Conservation (phyloP, 2,888 invertebrate genomes). For the Tineola bisselliella region DNA sequence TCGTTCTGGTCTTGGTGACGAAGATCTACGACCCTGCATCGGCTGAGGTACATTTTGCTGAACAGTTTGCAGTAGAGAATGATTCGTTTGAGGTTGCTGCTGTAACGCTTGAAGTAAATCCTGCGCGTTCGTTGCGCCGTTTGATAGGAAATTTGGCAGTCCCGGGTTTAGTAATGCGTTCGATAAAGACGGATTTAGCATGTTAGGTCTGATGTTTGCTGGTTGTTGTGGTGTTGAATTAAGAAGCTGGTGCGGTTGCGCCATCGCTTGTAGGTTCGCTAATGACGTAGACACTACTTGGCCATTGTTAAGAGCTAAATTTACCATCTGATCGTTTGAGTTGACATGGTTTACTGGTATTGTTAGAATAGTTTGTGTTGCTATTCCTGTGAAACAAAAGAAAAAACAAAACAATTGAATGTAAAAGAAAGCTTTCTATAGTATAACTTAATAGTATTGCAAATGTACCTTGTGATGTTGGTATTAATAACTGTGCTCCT, state of each 20-base stretch:
- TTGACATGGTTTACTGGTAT: constrained; percentile 93
- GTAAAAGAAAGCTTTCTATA: too few relatives aligned
- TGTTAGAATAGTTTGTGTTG: constrained; percentile 94
- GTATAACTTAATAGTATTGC: too few relatives aligned
- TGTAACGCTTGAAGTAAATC: constrained; percentile 80
- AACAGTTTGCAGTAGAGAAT: constrained; percentile 57
- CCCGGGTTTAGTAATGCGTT: constrained; percentile 76
- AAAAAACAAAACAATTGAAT: too few relatives aligned
- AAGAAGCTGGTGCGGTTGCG: constrained; percentile 74
- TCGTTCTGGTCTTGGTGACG: constrained; percentile 53
- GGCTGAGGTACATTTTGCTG: constrained; percentile 61
- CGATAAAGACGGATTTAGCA: constrained; percentile 71
- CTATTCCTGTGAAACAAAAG: constrained; percentile 78
- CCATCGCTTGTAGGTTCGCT: constrained; percentile 81
- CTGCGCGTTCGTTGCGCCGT: constrained; percentile 74
- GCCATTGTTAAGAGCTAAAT: constrained; percentile 84
- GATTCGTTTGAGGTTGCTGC: constrained; percentile 70
- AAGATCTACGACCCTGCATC: constrained; percentile 59
- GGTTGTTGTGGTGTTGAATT: constrained; percentile 68
- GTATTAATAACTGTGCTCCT: constrained; percentile 93
- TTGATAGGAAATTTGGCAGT: constrained; percentile 77
- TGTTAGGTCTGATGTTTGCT: constrained; percentile 53
- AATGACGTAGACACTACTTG: constrained; percentile 87
- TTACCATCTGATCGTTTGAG: constrained; percentile 77
- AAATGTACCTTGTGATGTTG: constrained; percentile 89